Conservation (phyloP, 2,113 vertebrate genomes). For the Passer domesticus region DNA sequence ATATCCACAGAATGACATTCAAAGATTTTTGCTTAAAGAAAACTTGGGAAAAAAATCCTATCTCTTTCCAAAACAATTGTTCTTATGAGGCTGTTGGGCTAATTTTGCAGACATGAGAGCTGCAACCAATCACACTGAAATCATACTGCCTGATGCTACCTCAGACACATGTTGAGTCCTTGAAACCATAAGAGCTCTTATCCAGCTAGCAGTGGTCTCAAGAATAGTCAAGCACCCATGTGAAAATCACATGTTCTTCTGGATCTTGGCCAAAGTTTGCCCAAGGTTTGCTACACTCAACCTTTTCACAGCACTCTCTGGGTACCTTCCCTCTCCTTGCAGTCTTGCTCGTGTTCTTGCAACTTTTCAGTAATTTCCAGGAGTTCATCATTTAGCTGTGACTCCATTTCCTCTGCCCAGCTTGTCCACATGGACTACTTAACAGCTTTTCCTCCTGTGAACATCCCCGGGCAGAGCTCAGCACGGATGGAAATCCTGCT, state of each 20-base stretch:
- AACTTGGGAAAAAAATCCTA: background rate
- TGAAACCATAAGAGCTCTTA: background rate
- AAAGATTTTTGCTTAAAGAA: background rate
- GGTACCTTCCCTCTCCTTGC: background rate
- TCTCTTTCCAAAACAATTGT: background rate
- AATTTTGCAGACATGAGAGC: background rate
- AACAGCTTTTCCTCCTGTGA: background rate
- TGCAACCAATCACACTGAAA: background rate
- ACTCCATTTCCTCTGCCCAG: background rate
- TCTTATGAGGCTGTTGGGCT: background rate
- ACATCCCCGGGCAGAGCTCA: background rate
- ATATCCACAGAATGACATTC: background rate
- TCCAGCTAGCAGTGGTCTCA: background rate
- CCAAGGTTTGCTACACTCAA: background rate
- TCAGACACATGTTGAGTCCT: background rate
- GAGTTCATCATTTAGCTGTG: background rate
- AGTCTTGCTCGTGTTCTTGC: background rate
- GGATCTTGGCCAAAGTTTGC: background rate
- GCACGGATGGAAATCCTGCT: background rate
- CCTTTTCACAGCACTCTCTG: background rate
- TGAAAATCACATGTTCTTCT: background rate
- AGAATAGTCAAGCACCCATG: background rate
- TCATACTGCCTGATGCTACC: background rate
- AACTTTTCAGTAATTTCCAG: background rate
- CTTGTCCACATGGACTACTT: background rate